Evolutionary conservation across 2,113 vertebrate genomes (phyloP).

Genomic region (Pheucticus melanocephalus): DNA sequence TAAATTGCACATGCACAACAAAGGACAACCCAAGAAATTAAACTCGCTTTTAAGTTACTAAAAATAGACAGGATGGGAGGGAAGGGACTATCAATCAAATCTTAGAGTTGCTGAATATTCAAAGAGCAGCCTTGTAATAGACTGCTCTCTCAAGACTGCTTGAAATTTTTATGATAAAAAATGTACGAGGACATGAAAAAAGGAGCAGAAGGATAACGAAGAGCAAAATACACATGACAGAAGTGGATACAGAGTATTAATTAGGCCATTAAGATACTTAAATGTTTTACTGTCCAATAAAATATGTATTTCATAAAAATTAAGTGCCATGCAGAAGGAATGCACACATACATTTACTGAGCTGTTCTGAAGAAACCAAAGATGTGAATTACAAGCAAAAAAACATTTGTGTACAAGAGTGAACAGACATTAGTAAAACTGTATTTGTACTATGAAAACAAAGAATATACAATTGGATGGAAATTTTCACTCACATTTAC

Average conservation of each 20-base stretch:
- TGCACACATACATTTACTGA: background rate
- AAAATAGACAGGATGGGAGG: slow-evolving; percentile 29
- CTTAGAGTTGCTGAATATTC: slow-evolving; percentile 43
- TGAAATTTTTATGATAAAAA: slow-evolving; percentile 40
- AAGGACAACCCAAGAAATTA: slow-evolving; percentile 19
- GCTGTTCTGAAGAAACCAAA: background rate
- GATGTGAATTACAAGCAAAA: background rate
- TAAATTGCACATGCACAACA: background rate
- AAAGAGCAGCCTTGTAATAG: slow-evolving; percentile 29
- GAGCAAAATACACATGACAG: slow-evolving; percentile 18
- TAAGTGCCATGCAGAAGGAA: slow-evolving; percentile 27
- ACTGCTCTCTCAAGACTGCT: slow-evolving; percentile 36
- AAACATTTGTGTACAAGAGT: background rate
- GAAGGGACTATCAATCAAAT: slow-evolving; percentile 54
- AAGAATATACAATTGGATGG: background rate
- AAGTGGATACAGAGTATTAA: slow-evolving; percentile 38
- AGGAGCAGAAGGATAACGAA: background rate
- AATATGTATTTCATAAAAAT: slow-evolving; percentile 50
- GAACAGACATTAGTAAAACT: background rate
- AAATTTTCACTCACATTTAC: background rate
- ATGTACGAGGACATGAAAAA: background rate
- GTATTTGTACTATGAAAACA: background rate
- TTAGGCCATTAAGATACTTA: slow-evolving; percentile 48
- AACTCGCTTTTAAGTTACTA: background rate
- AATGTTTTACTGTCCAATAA: slow-evolving; percentile 53